These are phyloP conservation scores for Trochalopteron elliotii DNA, from an alignment of 2,113 vertebrate genomes.

Conservation along the genomic window DNA sequence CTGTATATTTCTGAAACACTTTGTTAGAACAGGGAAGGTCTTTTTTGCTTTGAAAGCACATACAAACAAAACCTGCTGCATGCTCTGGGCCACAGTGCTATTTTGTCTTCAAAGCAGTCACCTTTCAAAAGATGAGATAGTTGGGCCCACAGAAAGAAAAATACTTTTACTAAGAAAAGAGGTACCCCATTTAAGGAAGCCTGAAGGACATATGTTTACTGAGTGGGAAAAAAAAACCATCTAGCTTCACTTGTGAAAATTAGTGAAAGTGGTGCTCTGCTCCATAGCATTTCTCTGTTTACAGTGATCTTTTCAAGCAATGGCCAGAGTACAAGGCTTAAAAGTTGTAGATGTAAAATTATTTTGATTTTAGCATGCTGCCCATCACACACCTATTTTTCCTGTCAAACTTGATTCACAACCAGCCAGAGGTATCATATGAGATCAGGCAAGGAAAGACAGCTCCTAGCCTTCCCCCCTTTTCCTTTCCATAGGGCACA, in stretches of 20 bases:
- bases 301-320: background rate
- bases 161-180: background rate
- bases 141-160: background rate
- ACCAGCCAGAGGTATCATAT: background rate
- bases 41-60: background rate
- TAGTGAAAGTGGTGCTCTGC: background rate
- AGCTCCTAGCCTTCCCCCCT: background rate
- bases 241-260: background rate
- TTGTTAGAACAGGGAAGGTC: background rate
- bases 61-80: background rate
- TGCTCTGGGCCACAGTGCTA: background rate
- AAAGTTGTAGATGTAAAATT: background rate
- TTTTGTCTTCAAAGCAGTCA: conserved; percentile 10
- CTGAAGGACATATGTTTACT: background rate
- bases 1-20: background rate
- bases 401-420: background rate
- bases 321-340: background rate
- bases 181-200: background rate
- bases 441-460: background rate
- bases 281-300: background rate
- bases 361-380: background rate
- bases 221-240: background rate
- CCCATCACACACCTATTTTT: background rate
- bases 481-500: background rate
- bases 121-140: background rate